A percentile compares a stretch with the other conserved stretches of the same genome.
Evolutionary conservation across 2,797 vertebrate species (phyloP).

Genomic region (Lagocephalus sceleratus): DNA sequence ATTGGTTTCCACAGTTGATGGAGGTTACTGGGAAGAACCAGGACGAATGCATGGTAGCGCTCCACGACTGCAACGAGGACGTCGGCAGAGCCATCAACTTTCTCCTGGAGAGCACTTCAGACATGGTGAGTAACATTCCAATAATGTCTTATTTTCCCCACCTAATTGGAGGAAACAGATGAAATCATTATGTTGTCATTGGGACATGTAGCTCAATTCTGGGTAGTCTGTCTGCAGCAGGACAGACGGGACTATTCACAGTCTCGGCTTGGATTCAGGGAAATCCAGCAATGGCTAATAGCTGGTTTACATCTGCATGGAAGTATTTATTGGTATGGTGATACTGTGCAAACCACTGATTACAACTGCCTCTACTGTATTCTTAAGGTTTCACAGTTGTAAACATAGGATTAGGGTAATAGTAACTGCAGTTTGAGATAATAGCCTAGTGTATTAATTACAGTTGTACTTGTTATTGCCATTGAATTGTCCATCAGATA

Average conservation of each 20-base stretch:
- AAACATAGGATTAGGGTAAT: too few species aligned
- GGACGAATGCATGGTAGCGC: slow-evolving; percentile 94
- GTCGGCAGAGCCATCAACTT: slow-evolving; percentile 95
- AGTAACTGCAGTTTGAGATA: too few species aligned
- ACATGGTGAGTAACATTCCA: slow-evolving; percentile 78
- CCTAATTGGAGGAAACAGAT: too few species aligned
- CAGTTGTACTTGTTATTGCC: too few species aligned
- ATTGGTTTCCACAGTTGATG: slow-evolving; percentile 81
- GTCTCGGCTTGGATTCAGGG: slow-evolving; percentile 44
- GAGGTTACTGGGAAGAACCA: slow-evolving; percentile 97
- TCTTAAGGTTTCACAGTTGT: background rate
- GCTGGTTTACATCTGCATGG: slow-evolving; percentile 17
- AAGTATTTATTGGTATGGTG: background rate
- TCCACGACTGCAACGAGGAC: slow-evolving; percentile 97
- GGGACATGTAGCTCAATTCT: too few species aligned
- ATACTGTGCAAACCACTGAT: background rate
- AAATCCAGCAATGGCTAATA: slow-evolving; percentile 52
- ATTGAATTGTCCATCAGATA: too few species aligned
- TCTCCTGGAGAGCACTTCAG: slow-evolving; percentile 92
- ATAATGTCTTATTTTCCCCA: background rate
- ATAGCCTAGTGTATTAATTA: too few species aligned
- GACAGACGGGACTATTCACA: slow-evolving; percentile 11
- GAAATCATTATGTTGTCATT: too few species aligned
- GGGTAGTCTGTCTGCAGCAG: too few species aligned
- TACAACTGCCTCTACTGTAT: background rate